A percentile compares a stretch with the other conserved stretches of the same genome.
phyloP scores from a whole-genome alignment of 1,140 invertebrate species.

The Acyrthosiphon pisum region DNA sequence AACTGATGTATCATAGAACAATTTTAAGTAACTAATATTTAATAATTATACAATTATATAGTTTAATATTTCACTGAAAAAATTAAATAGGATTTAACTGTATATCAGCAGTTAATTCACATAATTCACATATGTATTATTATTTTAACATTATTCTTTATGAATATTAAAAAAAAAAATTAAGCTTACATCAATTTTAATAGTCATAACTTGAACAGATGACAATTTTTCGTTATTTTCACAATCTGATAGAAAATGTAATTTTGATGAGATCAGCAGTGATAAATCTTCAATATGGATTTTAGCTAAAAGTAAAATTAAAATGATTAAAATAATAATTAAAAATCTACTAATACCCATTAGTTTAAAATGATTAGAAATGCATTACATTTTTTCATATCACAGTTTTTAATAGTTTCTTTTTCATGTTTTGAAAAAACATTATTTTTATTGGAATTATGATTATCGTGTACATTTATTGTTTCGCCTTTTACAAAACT shows the following conservation, averaged over 20 bases:
- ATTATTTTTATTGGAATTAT: neutral
- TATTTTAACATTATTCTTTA: too few species aligned
- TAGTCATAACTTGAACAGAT: conserved; percentile 49
- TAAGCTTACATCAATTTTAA: conserved; percentile 56
- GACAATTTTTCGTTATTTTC: conserved; percentile 48
- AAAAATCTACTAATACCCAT: neutral
- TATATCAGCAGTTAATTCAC: too few species aligned
- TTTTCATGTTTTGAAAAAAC: conserved; percentile 15
- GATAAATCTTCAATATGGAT: conserved; percentile 46
- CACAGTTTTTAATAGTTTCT: neutral
- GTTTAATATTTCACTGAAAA: too few species aligned
- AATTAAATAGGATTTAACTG: too few species aligned
- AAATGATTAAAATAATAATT: neutral
- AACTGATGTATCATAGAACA: too few species aligned
- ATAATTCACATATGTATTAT: too few species aligned
- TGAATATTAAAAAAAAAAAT: neutral
- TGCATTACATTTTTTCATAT: conserved; percentile 33
- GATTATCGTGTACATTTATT: conserved; percentile 31
- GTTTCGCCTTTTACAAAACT: conserved; percentile 51
- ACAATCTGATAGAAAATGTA: conserved; percentile 52
- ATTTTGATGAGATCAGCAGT: conserved; percentile 41
- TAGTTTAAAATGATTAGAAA: neutral
- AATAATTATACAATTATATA: too few species aligned
- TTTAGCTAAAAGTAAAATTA: conserved; percentile 5
- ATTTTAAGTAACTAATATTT: too few species aligned